Conservation (phyloP, 2,888 invertebrate species). For the Cephus spinipes region DNA sequence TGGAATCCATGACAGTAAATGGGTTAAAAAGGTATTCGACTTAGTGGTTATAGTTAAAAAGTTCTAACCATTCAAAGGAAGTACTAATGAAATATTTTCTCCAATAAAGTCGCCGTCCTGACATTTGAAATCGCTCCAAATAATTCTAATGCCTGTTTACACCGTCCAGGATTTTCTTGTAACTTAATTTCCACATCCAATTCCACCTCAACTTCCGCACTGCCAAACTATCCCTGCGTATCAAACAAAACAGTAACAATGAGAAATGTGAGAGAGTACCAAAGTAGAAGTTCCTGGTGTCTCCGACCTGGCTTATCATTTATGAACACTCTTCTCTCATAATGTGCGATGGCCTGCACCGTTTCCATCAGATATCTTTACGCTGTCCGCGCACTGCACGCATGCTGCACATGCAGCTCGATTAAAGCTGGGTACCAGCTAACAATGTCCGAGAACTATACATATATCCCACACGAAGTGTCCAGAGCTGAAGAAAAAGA, state of each 20-base stretch:
- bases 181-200: background rate
- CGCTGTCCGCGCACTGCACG: background rate
- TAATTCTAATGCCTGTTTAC: too few species aligned
- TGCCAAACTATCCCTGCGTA: background rate
- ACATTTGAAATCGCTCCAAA: background rate
- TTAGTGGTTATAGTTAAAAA: slow-evolving; percentile 11
- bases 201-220: background rate
- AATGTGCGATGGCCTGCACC: background rate
- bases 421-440: background rate
- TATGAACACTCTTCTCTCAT: background rate
- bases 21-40: slow-evolving; percentile 8
- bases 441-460: background rate
- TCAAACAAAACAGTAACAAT: background rate
- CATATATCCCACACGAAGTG: background rate
- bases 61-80: background rate
- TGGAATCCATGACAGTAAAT: slow-evolving; percentile 8
- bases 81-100: background rate
- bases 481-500: background rate
- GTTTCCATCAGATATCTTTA: background rate
- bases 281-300: background rate
- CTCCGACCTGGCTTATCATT: background rate
- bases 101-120: background rate
- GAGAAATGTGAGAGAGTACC: background rate
- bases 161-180: background rate
- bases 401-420: background rate